A percentile compares a stretch with the other conserved stretches of the same genome.
Conservation (phyloP, 2,113 vertebrate genomes). For the Hippoglossus stenolepis region DNA sequence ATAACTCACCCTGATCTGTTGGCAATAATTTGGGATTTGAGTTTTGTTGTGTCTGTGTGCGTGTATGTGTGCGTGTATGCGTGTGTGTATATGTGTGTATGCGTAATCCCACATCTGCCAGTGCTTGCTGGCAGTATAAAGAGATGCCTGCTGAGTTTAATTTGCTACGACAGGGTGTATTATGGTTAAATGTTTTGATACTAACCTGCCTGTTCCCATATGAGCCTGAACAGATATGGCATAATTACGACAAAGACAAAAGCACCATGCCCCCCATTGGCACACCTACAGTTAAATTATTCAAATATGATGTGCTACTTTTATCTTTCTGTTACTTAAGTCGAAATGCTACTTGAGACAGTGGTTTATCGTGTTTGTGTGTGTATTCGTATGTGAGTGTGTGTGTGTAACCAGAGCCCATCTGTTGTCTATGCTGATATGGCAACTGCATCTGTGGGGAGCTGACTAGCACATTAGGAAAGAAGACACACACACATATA, state of each 20-base stretch:
- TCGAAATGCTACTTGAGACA: slow-evolving; percentile 28
- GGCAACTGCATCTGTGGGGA: slow-evolving; percentile 71
- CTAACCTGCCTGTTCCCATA: slow-evolving; percentile 33
- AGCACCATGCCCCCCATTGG: not conserved
- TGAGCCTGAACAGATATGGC: slow-evolving; percentile 2
- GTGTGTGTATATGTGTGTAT: slow-evolving; percentile 6
- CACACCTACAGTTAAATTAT: slow-evolving; percentile 6
- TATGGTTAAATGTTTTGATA: slow-evolving; percentile 39
- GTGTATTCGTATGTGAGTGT: slow-evolving; percentile 11
- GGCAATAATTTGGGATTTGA: slow-evolving; percentile 44
- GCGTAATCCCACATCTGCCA: slow-evolving; percentile 35
- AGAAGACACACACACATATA: slow-evolving; percentile 26
- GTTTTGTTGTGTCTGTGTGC: slow-evolving; percentile 12
- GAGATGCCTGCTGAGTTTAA: slow-evolving; percentile 46
- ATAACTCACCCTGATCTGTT: slow-evolving; percentile 57
- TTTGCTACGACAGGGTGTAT: slow-evolving; percentile 49
- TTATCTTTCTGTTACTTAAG: slow-evolving; percentile 30
- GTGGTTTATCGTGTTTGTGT: slow-evolving; percentile 35
- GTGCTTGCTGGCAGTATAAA: slow-evolving; percentile 37
- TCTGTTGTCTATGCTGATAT: slow-evolving; percentile 77
- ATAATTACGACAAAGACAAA: slow-evolving; percentile 21
- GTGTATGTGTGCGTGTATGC: slow-evolving; percentile 6
- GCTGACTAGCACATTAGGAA: slow-evolving; percentile 44
- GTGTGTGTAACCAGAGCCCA: slow-evolving; percentile 64
- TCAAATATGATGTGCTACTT: slow-evolving; percentile 9